Percentiles rank a stretch among this genome's conserved stretches.
These are phyloP conservation scores for Turdus rufiventris DNA, from an alignment of 2,113 vertebrate species.

Conservation along the genomic window DNA sequence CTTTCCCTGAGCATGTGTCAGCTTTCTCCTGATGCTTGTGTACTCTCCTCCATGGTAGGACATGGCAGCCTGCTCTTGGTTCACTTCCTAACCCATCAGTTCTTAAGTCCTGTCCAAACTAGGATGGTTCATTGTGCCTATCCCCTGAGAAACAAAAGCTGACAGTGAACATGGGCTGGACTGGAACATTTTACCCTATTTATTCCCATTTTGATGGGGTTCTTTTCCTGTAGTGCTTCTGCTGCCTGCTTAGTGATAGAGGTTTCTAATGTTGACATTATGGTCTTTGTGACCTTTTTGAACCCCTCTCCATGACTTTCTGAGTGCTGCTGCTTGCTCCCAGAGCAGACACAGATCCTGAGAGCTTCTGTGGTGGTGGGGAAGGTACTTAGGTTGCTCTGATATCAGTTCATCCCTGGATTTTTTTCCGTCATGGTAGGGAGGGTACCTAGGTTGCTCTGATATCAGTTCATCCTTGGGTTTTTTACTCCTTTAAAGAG, in stretches of 20 bases:
- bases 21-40: not conserved
- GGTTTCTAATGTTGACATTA: not conserved
- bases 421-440: not conserved
- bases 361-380: not conserved
- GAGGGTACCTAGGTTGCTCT: not conserved
- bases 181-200: not conserved
- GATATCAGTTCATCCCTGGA: not conserved
- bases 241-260: not conserved
- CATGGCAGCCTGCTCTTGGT: not conserved
- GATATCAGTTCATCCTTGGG: not conserved
- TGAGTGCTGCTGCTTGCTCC: not conserved
- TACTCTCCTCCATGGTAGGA: not conserved
- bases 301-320: not conserved
- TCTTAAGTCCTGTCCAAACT: not conserved
- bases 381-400: not conserved
- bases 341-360: not conserved
- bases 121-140: not conserved
- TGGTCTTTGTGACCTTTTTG: not conserved
- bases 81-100: not conserved
- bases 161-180: not conserved
- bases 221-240: not conserved
- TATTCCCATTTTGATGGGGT: not conserved
- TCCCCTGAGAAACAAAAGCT: not conserved
- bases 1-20: not conserved
- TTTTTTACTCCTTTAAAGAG: not conserved